phyloP scores from a whole-genome alignment of 2,888 invertebrate genomes.

The Yponomeuta evonymella region DNA sequence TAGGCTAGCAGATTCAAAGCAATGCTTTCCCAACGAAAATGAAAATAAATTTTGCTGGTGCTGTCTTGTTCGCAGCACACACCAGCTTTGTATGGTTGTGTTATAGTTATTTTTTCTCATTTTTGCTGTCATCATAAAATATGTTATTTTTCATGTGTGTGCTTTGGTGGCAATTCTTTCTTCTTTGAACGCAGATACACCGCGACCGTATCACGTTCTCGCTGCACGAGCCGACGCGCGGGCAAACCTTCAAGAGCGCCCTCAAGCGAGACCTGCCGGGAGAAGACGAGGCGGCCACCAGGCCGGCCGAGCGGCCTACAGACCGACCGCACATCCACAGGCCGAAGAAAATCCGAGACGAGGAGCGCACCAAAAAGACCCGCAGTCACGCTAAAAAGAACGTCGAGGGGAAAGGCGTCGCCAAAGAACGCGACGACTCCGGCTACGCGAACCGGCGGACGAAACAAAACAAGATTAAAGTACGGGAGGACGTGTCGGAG shows the following conservation, averaged over 20 bases:
- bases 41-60: no score
- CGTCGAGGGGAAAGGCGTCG: conserved; percentile 51
- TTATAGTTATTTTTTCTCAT: no score
- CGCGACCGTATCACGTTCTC: conserved; percentile 68
- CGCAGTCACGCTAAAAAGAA: conserved; percentile 38
- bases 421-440: conserved; percentile 54
- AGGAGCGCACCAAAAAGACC: conserved; percentile 41
- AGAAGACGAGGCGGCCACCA: conserved; percentile 32
- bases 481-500: conserved; percentile 54
- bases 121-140: no score
- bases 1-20: no score
- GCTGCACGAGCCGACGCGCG: conserved; percentile 60
- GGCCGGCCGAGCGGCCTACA: not conserved
- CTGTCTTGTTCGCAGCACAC: no score
- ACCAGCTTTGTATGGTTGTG: no score
- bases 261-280: conserved; percentile 46
- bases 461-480: conserved; percentile 54
- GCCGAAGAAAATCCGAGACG: conserved; percentile 33
- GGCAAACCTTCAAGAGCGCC: conserved; percentile 65
- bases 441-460: conserved; percentile 37
- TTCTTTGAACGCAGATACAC: conserved; percentile 44
- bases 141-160: no score
- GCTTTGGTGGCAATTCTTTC: no score
- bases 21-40: no score
- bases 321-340: conserved; percentile 26